Evolutionary conservation across 2,113 vertebrate genomes (phyloP).

Genomic region (Clarias batrachus): DNA sequence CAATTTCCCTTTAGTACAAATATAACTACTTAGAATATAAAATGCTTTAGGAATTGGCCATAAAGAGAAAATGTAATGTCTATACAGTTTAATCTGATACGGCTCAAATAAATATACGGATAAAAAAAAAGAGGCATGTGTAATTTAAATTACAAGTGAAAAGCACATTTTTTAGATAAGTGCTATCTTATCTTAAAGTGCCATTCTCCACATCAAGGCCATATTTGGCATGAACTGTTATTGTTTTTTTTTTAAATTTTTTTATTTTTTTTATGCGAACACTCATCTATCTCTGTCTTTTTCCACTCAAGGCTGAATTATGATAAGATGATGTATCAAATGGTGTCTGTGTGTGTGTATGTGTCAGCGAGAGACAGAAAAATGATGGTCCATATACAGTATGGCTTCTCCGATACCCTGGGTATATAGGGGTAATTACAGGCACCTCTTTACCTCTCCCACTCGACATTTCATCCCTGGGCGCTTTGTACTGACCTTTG

Average conservation of each 20-base stretch:
- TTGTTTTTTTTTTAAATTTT: background rate
- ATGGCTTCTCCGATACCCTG: background rate
- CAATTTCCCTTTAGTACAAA: slow-evolving; percentile 9
- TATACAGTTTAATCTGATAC: slow-evolving; percentile 23
- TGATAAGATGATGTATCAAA: slow-evolving; percentile 13
- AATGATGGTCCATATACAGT: background rate
- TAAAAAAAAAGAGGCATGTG: slow-evolving; percentile 13
- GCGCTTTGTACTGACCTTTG: slow-evolving; percentile 15
- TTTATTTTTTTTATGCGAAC: background rate
- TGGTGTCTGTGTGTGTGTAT: background rate
- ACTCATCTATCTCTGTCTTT: background rate
- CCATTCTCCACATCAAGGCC: background rate
- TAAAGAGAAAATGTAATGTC: background rate
- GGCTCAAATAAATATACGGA: background rate
- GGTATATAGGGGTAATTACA: slow-evolving; percentile 13
- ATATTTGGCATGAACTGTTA: slow-evolving; percentile 20
- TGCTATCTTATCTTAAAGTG: background rate
- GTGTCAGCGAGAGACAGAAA: background rate
- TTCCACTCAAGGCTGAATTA: slow-evolving; percentile 16
- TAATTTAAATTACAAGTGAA: background rate
- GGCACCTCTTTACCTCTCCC: background rate
- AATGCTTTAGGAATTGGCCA: background rate
- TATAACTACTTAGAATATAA: slow-evolving; percentile 10
- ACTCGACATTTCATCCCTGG: background rate
- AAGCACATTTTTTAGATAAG: background rate